Evolutionary conservation across 2,113 vertebrate species (phyloP), one percentile per base, ranked within the genome.

Genomic region (Esox niger): DNA sequence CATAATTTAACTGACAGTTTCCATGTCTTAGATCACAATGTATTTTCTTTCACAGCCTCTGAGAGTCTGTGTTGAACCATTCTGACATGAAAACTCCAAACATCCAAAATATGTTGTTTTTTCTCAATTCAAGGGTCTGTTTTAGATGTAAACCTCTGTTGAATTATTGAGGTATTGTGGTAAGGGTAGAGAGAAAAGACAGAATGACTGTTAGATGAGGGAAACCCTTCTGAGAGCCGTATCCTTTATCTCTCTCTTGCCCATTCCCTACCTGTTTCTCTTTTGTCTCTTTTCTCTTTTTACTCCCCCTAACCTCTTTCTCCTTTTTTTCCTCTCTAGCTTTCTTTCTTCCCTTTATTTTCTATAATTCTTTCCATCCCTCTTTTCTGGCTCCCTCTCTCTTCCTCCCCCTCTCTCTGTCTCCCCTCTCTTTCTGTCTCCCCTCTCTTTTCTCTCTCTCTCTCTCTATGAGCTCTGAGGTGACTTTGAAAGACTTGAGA

Each of bases 1-100:
- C 83, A 91, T 90, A 84, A 90, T 91, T 90, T 81, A 92, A 71
- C 69, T 66, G 77, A 84, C 83, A 82, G 81, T 80, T 76, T 74
- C 75, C 74, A 75, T 83, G 80, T 88, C 79, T 85, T 69, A 69
- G 80, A 82, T 85, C 80, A 76, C 77, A 10, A 59, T 32, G 43
- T 82, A 82, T 83, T 74, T 79, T 65, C 68, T 56, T 64, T 69
- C 52, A 33, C 69, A 64, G 79, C 64, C 74, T 69, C 76, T 31
- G 64, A 81, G 76, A 75, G 55, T 30, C 71, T 61, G 11, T 64
- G 43, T 63, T 62, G 35, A 81, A 76, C 71, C 65, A 23, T 54
- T 55, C 25, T 52, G 68, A 74, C 82, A 82, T 66, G 69, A 78
- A 79, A 76, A 66, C 30, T 65, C 81, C 38, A 69, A 74, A 71